Conservation (phyloP, 2,888 invertebrate species). For the Athalia circularis region DNA sequence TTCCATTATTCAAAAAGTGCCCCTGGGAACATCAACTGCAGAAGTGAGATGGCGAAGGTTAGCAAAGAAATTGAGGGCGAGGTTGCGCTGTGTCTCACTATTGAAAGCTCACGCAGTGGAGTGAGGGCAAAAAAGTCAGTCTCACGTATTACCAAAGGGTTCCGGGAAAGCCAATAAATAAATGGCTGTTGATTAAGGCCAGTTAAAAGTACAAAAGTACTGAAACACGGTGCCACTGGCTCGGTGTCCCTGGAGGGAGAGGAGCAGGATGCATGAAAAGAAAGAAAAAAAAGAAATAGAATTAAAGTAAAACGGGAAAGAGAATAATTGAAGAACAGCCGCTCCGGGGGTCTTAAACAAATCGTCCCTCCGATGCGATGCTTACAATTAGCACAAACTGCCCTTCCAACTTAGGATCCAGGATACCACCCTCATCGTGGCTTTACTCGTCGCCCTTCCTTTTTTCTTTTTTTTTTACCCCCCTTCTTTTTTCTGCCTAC, state of each 20-base stretch:
- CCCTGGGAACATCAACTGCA: conserved; percentile 34
- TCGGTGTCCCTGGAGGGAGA: not conserved
- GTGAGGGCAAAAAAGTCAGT: not conserved
- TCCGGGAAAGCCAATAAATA: conserved; percentile 26
- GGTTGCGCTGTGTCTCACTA: not conserved
- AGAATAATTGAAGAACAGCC: conserved; percentile 44
- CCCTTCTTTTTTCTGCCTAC: not conserved
- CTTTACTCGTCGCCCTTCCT: not conserved
- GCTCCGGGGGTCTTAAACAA: conserved; percentile 39
- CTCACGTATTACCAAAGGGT: conserved; percentile 17
- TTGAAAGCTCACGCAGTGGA: not conserved
- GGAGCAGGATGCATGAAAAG: not conserved
- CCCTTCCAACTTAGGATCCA: conserved; percentile 19
- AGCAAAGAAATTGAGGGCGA: conserved; percentile 21
- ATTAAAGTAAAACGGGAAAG: conserved; percentile 6
- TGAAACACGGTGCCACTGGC: conserved; percentile 15
- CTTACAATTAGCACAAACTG: conserved; percentile 42
- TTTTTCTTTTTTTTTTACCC: not conserved
- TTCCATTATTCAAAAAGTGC: conserved; percentile 44
- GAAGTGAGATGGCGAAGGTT: conserved; percentile 35
- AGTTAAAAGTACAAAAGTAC: conserved; percentile 38
- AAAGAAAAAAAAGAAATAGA: not conserved
- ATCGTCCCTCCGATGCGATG: conserved; percentile 37
- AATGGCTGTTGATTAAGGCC: conserved; percentile 38
- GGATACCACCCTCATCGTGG: conserved; percentile 25